A percentile compares a stretch with the other conserved stretches of the same genome.
These are phyloP conservation scores for Herpetotheres cachinnans DNA, from an alignment of 2,113 vertebrate genomes.

Conservation along the genomic window DNA sequence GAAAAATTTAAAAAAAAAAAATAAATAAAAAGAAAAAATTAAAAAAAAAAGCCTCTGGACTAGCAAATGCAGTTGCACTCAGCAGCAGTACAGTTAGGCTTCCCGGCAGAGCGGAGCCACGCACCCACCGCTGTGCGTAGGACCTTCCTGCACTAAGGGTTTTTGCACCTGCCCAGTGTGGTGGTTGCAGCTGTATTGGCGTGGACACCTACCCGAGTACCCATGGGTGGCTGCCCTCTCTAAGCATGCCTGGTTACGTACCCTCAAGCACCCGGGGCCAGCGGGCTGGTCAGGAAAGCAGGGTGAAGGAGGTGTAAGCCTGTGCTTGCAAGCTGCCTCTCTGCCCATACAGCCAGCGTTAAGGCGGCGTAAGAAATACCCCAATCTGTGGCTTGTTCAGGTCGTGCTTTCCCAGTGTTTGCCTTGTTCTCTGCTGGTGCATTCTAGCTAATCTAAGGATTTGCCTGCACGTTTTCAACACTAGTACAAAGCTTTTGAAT, in stretches of 20 bases:
- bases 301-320: accelerated
- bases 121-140: accelerated
- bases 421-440: not conserved
- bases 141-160: not conserved
- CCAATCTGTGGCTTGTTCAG: accelerated
- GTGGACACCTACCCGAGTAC: too few species aligned
- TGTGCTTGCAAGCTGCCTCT: too few species aligned
- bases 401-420: not conserved
- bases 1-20: not conserved
- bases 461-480: not conserved
- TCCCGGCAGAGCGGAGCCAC: not conserved
- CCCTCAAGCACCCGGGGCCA: accelerated
- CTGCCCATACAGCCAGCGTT: not conserved
- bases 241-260: accelerated
- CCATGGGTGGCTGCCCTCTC: too few species aligned
- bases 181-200: not conserved
- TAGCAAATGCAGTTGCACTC: not conserved
- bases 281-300: not conserved
- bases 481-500: not conserved
- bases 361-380: accelerated
- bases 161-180: accelerated
- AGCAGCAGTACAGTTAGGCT: not conserved
- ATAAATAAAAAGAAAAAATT: accelerated
- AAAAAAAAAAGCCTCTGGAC: not conserved
- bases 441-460: not conserved